Conservation (phyloP, 2,113 vertebrate species). For the Salvator merianae region DNA sequence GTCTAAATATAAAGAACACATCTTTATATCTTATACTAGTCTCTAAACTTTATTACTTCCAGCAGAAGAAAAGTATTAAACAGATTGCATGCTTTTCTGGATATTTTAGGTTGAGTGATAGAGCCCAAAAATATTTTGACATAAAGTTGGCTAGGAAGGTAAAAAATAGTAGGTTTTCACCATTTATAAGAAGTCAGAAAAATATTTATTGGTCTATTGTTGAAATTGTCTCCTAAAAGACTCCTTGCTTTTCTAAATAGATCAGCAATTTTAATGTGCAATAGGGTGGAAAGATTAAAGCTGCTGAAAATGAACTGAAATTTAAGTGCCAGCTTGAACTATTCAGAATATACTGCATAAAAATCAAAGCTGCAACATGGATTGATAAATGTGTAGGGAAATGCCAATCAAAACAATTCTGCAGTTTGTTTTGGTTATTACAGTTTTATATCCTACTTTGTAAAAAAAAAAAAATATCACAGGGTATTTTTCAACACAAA, state of each 20-base stretch:
- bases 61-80: background rate
- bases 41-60: background rate
- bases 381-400: background rate
- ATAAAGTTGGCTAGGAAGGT: background rate
- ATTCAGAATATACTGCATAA: background rate
- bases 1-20: background rate
- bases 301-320: background rate
- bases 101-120: background rate
- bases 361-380: background rate
- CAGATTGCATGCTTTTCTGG: background rate
- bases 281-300: background rate
- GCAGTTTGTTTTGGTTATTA: background rate
- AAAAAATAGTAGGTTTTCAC: background rate
- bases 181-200: background rate
- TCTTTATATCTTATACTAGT: background rate
- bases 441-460: no score
- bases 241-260: background rate
- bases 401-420: background rate
- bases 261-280: background rate
- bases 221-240: background rate
- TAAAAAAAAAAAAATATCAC: no score
- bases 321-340: background rate
- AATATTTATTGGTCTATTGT: background rate
- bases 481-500: no score
- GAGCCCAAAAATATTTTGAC: background rate